These are phyloP conservation scores for Trididemnum miniatum DNA, from an alignment of 23 tunicate species.

Conservation along the genomic window DNA sequence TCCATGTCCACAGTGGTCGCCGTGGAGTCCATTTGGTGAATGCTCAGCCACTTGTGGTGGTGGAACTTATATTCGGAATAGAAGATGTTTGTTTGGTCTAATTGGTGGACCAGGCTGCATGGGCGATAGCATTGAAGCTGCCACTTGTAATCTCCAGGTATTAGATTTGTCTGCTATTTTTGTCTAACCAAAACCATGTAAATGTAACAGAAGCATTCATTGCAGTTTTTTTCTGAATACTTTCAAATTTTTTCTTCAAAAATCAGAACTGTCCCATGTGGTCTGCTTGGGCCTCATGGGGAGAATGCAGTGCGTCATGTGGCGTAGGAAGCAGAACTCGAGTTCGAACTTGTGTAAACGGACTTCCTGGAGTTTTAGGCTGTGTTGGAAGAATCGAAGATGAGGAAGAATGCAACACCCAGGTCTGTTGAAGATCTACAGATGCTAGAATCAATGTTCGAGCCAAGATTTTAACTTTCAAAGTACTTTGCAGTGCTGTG, in stretches of 20 bases:
- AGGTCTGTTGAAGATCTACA: conserved; percentile 25
- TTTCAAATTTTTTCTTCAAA: no score
- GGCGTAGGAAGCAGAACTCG: conserved; percentile 34
- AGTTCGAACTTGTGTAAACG: conserved; percentile 31
- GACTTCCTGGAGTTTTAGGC: conserved; percentile 49
- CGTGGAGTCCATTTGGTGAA: conserved; percentile 46
- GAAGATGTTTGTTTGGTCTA: conserved; percentile 56
- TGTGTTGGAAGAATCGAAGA: conserved; percentile 44
- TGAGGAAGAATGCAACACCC: conserved; percentile 52
- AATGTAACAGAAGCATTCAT: background rate
- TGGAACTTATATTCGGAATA: conserved; percentile 48
- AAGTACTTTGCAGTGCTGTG: conserved; percentile 48
- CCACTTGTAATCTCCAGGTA: conserved; percentile 74
- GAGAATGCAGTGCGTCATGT: conserved; percentile 44
- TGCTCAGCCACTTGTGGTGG: conserved; percentile 76
- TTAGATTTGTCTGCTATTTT: background rate
- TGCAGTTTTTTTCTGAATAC: no score
- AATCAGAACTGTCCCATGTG: conserved; percentile 52
- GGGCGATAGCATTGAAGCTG: conserved; percentile 30
- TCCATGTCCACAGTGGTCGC: conserved; percentile 59
- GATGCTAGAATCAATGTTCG: no score
- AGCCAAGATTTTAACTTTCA: background rate
- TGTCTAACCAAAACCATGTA: no score
- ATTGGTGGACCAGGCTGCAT: conserved; percentile 63
- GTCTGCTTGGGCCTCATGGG: conserved; percentile 50